A percentile compares a stretch with the other conserved stretches of the same genome.
Conservation (phyloP, 2,113 vertebrate species). For the Camelus dromedarius region DNA sequence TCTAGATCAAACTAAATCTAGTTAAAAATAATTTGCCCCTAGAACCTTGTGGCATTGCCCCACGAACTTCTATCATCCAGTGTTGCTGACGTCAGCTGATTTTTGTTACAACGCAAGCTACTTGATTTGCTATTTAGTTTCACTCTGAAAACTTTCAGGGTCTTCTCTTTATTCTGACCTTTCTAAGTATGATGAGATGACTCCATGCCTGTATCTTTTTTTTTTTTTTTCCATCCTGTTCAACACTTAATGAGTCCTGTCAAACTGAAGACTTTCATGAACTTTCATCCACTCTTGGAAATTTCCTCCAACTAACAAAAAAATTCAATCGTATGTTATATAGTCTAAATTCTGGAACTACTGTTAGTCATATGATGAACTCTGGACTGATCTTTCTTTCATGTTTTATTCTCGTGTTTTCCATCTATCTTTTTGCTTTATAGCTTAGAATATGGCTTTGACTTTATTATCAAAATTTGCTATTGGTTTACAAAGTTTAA, state of each 20-base stretch:
- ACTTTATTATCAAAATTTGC: constrained; percentile 17
- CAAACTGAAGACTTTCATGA: background rate
- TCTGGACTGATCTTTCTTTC: background rate
- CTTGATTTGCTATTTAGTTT: constrained; percentile 23
- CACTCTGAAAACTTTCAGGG: background rate
- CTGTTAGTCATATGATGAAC: background rate
- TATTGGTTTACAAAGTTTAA: constrained; percentile 23
- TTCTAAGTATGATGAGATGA: constrained; percentile 30
- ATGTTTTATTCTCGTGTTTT: background rate
- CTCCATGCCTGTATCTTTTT: background rate
- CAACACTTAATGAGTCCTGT: background rate
- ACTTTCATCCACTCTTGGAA: constrained; percentile 36
- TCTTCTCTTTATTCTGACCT: constrained; percentile 2
- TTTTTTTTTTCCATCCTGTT: background rate
- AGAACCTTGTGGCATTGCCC: background rate
- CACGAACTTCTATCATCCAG: background rate
- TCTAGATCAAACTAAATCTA: constrained; percentile 59
- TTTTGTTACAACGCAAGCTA: background rate
- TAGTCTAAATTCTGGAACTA: background rate
- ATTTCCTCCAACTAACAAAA: background rate
- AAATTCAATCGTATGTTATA: background rate
- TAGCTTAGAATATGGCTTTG: background rate
- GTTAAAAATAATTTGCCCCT: constrained; percentile 54
- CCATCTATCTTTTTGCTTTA: background rate
- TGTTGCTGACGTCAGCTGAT: background rate